Evolutionary conservation across 2,888 invertebrate species (phyloP), one percentile per base, ranked within the genome.

Genomic region (Andrena marginata): DNA sequence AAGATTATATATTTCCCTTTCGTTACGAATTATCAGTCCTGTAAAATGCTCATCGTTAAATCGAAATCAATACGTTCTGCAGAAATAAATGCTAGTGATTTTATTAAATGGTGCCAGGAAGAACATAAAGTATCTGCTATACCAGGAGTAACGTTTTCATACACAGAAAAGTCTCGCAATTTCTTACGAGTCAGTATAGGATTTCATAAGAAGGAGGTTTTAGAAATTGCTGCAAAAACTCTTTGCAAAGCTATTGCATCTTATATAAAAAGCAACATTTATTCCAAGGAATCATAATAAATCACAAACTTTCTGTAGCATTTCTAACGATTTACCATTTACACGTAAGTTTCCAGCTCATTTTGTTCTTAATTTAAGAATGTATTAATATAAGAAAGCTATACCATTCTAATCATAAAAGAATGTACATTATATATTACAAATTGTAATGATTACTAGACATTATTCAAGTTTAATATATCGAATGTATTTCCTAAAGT

Each of bases 161-260:
- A 92, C 13, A 90, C 90, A 1, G 91, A 90, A 13, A 85, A 91
- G 42, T 93, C 92, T 26, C 92, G 91, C 56, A 94, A 95, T 82
- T 94, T 89, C 76, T 90, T 95, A 56, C 93, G 95, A n/a, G 75
- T 95, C 60, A 94, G 95, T 10, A 94, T 95, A 81, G 94, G 94
- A 23, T 95, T 95, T 88, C 95, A 95, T 83, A 77, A 83, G 0
- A 93, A 91, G 49, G 92, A 93, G 0, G 90, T 89, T 68, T 86
- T 95, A 23, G 81, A 87, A 78, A 89, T 90, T 80, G 95, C 94
- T 2, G 89, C 90, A 0, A 89, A 80, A 72, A 92, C 91, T 69
- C 87, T 95, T 3, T 95, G 95, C 80, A 79, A 86, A 23, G 94
- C 92, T 29, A 86, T 95, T 13, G 85, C 89, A 4, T 80, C 89